Base-by-base conservation (phyloP, 1,140 invertebrate species). In the Heliconius melpomene region DNA sequence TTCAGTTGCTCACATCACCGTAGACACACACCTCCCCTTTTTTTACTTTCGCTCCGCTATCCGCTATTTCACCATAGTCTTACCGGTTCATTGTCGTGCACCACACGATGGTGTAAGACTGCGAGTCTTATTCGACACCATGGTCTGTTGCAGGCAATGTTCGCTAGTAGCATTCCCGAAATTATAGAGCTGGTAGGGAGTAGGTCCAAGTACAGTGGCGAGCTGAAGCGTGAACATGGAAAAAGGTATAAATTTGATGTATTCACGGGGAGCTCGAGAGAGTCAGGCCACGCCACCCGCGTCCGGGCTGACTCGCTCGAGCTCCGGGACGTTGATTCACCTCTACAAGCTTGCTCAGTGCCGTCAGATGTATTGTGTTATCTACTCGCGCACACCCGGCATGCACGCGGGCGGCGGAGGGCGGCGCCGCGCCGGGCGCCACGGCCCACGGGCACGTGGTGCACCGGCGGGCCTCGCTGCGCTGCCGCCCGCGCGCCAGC, bases 101-200 rank as follows among this genome's bases (percentile, higher is more conserved):
- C 91, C 92, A 92, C 91, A 87, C 91, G 90, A 93, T 90, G 93
- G 93, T 94, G 92, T 93, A 36, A 36, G 32, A 36, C 32, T 36
- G 32, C 32, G 32, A 36, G 85, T 83, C 89, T 86, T 89, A 87
- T 91, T 90, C 93, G 94, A 92, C 93, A 92, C 94, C 92, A 89
- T 93, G 94, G 93, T 95, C 94, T 96, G 95, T 97, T 97, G 94
- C 97, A 98, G 97, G 98, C 97, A 96, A 98, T 98, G 96, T 98
- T 98, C 97, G 97, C 98, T 96, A 98, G 98, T 97, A 98, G 98
- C 97, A 98, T 99, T 96, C 98, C 98, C 94, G 98, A 99, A 97
- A 99, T 99, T 96, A 98, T 98, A 96, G 98, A 99, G 96, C 97
- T 99, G 96, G 98, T 99, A 96, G 98, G 98, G 96, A 98, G 97